Conservation (phyloP, 2,888 invertebrate species). For the Uloborus plumipes region DNA sequence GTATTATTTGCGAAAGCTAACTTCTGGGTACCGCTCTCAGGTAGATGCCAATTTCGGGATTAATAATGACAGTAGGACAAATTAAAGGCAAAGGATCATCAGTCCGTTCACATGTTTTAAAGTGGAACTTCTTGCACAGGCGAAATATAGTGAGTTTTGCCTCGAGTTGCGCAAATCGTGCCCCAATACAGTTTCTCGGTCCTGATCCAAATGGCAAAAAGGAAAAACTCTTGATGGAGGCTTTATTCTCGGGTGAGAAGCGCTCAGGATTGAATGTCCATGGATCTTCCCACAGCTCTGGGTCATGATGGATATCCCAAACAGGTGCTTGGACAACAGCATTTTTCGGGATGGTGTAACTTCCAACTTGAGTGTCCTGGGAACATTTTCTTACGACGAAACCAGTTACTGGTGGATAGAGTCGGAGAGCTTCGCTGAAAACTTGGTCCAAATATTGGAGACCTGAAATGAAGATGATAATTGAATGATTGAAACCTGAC, state of each 20-base stretch:
- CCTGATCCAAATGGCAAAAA: constrained; percentile 66
- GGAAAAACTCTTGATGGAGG: constrained; percentile 28
- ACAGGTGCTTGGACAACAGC: constrained; percentile 66
- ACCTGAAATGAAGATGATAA: neutral
- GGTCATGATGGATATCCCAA: constrained; percentile 68
- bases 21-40: constrained; percentile 39
- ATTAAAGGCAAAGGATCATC: constrained; percentile 55
- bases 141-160: constrained; percentile 61
- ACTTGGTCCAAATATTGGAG: constrained; percentile 62
- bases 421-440: constrained; percentile 51
- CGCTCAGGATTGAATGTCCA: constrained; percentile 67
- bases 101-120: constrained; percentile 54
- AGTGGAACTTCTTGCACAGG: constrained; percentile 53
- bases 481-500: neutral
- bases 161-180: constrained; percentile 65
- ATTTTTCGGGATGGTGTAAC: constrained; percentile 66
- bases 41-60: constrained; percentile 63
- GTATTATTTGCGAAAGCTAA: neutral
- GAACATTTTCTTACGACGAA: constrained; percentile 58
- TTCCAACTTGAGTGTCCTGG: constrained; percentile 51
- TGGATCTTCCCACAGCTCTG: constrained; percentile 67
- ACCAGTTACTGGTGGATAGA: constrained; percentile 65
- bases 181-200: constrained; percentile 66
- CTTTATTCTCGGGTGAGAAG: constrained; percentile 63
- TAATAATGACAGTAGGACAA: constrained; percentile 62